A percentile compares a stretch with the other conserved stretches of the same genome.
Conservation (phyloP, 2,797 vertebrate species). For the Cichlasoma orientale region DNA sequence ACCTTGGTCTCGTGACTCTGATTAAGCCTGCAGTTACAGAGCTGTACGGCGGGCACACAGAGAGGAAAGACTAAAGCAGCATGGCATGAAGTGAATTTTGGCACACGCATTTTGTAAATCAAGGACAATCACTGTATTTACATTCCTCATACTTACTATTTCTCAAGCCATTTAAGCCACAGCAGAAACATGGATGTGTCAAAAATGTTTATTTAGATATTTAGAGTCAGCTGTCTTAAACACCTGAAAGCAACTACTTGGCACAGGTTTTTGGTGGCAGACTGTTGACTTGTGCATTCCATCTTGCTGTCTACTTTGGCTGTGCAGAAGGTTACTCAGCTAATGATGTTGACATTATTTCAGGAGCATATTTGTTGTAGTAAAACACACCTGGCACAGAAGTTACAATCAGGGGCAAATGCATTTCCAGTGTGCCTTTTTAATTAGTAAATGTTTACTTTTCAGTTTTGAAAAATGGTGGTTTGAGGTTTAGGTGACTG, state of each 20-base stretch:
- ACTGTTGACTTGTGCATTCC: conserved; percentile 31
- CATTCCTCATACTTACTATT: conserved; percentile 58
- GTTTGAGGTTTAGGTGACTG: not conserved
- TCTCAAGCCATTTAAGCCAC: conserved; percentile 32
- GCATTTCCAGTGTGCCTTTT: conserved; percentile 4
- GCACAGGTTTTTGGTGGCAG: conserved; percentile 33
- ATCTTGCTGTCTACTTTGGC: conserved; percentile 54
- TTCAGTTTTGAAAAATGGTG: not conserved
- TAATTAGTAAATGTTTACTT: conserved; percentile 6
- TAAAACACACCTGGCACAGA: conserved; percentile 39
- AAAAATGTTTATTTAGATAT: conserved; percentile 64
- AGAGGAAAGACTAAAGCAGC: not conserved
- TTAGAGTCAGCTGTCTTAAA: conserved; percentile 51
- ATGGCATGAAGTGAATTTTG: conserved; percentile 38
- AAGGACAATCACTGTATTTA: conserved; percentile 63
- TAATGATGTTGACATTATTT: conserved; percentile 37
- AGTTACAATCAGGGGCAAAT: conserved; percentile 7
- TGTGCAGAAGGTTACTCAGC: conserved; percentile 19
- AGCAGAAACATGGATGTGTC: conserved; percentile 48
- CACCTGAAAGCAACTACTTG: conserved; percentile 45
- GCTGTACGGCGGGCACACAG: not conserved
- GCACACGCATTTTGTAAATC: conserved; percentile 10
- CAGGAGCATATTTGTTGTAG: conserved; percentile 38
- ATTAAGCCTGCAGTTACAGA: not conserved
- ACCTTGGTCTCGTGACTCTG: too few relatives aligned